Evolutionary conservation across 2,113 vertebrate species (phyloP), one percentile per base, ranked within the genome.

Genomic region (Menura novaehollandiae): DNA sequence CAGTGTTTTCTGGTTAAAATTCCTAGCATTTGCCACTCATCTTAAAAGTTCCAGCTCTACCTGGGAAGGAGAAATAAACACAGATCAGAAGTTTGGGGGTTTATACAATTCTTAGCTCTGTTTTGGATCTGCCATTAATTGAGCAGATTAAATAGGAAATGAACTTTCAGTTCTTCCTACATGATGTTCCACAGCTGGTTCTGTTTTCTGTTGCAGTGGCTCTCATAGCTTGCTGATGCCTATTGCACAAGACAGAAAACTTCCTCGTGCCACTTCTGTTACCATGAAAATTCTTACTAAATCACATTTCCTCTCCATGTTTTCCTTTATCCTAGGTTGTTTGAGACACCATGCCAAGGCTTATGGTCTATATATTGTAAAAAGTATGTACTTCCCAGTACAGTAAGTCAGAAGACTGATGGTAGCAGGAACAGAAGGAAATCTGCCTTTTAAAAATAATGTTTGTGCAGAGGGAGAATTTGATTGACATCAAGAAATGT

Each of bases 381-480:
- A 75, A 75, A 33, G 30, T 8, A 46, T 0, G 0, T 44, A 11
- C 73, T 83, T 83, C 56, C 30, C 23, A 47, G 67, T 35, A n/a
- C 0, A 0, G 0, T 63, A 91, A 63, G 21, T 76, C 43, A 52
- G 52, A 74, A 62, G 32, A 27, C 35, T 28, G 56, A 37, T 20
- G 10, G 39, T 59, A 60, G 35, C 46, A 86, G 76, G 43, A 79
- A 32, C 35, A 69, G 44, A 64, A 79, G 53, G 24, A 77, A 90
- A 84, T 59, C 9, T 39, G 30, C 41, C 37, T 37, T 83, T 78
- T 67, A 39, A 71, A 71, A 24, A 24, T 43, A 13, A 41, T 26
- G 15, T 35, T 91, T 87, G 43, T 81, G 47, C 46, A 63, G 35
- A 86, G 20, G 68, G 47, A 59, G 43, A 55, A 69, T 58, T 77